Percentiles rank a stretch among this genome's conserved stretches.
Evolutionary conservation across 2,797 vertebrate species (phyloP).

Genomic region (Atherinosoma microstoma): DNA sequence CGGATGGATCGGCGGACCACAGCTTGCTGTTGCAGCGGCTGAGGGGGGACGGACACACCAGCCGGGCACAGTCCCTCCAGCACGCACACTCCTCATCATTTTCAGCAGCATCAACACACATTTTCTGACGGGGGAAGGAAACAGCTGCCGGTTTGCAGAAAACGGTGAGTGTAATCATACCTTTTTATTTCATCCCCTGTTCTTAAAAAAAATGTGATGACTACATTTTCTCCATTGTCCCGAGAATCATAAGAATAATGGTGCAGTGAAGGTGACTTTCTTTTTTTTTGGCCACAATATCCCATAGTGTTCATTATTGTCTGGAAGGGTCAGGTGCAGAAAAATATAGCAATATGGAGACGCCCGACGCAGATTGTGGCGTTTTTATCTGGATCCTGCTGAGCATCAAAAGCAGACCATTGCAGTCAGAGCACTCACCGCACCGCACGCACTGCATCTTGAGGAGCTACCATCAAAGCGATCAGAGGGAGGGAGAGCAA

Average conservation of each 20-base stretch:
- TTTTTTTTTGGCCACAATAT: slow-evolving; percentile 38
- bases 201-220: background rate
- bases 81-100: slow-evolving; percentile 32
- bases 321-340: slow-evolving; percentile 54
- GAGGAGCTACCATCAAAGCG: slow-evolving; percentile 40
- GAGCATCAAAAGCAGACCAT: slow-evolving; percentile 33
- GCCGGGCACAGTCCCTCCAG: slow-evolving; percentile 55
- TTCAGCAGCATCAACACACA: slow-evolving; percentile 44
- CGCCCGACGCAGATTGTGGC: slow-evolving; percentile 10
- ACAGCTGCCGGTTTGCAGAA: slow-evolving; percentile 35
- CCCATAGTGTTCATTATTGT: slow-evolving; percentile 44
- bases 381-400: slow-evolving; percentile 19
- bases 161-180: slow-evolving; percentile 58
- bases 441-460: slow-evolving; percentile 48
- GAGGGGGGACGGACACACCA: slow-evolving; percentile 57
- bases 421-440: slow-evolving; percentile 37
- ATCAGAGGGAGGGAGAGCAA: slow-evolving; percentile 20
- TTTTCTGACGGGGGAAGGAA: slow-evolving; percentile 21
- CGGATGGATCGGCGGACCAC: slow-evolving; percentile 64
- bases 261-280: slow-evolving; percentile 60
- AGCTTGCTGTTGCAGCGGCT: slow-evolving; percentile 76
- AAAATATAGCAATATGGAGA: slow-evolving; percentile 51
- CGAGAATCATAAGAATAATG: slow-evolving; percentile 42
- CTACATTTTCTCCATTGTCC: background rate
- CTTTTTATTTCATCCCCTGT: accelerated